Base-by-base conservation (phyloP, 2,797 vertebrate species). In the Pseudopleuronectes americanus region DNA sequence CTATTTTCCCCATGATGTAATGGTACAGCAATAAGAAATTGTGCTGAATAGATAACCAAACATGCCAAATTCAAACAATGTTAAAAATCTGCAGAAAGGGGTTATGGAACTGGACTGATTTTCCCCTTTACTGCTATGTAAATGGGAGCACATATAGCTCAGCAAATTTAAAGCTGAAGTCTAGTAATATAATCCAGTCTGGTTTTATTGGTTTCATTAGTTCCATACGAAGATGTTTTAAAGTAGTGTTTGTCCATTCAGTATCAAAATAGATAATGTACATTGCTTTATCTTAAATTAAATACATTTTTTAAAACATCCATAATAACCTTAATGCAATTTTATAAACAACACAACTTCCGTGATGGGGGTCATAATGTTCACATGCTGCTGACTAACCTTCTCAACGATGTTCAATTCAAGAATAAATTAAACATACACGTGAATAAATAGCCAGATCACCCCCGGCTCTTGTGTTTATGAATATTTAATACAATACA, bases 1-100 rank as follows among this genome's bases (percentile, higher is more conserved):
- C 55, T 57, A 53, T 77, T 71, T 67, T 53, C 36, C 36, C 68
- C 54, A 71, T 82, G 78, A 88, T 85, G 84, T 72, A 80, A 86
- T 31, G 12, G 66, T 24, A 54, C 36, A 28, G 76, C 72, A 86
- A 84, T 33, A 66, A 70, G 74, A 55, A 64, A 41, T 13, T 21
- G 16, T 43, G 43, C 61, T 5, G 4, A 19, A 49, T 79, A 31
- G 71, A 61, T 48, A 14, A 48, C n/a, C 47, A n/a, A n/a, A n/a
- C 19, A 48, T n/a, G 47, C 17, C 19, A 48, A 48, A 48, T 21
- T n/a, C 17, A 48, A n/a, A 48, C 47, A 8, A 8, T 48, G 47
- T n/a, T 21, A 21, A 48, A 48, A 48, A 17, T 43, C 14, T 17
- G 41, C 41, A 17, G 41, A 43, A 8, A 48, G 63, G 53, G 4